phyloP scores from a whole-genome alignment of 2,113 vertebrate genomes.

The Channa maculata region DNA sequence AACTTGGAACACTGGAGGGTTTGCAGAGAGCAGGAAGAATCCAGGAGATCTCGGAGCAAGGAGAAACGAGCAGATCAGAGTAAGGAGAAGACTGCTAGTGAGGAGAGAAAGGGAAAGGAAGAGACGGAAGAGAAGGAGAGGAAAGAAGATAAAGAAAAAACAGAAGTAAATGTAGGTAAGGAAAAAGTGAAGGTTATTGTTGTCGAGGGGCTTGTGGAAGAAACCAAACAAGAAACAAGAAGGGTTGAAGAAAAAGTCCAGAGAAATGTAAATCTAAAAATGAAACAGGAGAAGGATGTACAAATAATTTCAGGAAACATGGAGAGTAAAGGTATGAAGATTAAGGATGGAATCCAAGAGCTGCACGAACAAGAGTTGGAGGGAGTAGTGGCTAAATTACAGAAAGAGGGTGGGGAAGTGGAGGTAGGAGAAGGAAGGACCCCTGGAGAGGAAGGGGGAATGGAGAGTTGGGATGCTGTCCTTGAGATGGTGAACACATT shows the following conservation, averaged over 20 bases:
- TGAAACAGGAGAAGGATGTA: slow-evolving; percentile 22
- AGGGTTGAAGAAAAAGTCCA: slow-evolving; percentile 23
- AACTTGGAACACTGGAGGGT: slow-evolving; percentile 83
- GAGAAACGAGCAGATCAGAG: slow-evolving; percentile 57
- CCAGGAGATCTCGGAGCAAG: slow-evolving; percentile 54
- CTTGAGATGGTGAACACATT: slow-evolving; percentile 83
- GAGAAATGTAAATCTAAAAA: slow-evolving; percentile 35
- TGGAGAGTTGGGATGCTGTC: slow-evolving; percentile 80
- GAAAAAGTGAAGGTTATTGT: slow-evolving; percentile 16
- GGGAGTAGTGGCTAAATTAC: slow-evolving; percentile 33
- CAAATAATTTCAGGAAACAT: slow-evolving; percentile 7
- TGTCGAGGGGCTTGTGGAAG: slow-evolving; percentile 10
- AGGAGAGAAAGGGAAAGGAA: slow-evolving; percentile 20
- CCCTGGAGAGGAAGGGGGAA: slow-evolving; percentile 30
- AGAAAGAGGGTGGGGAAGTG: slow-evolving; percentile 51
- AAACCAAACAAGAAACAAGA: slow-evolving; percentile 45
- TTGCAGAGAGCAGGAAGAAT: slow-evolving; percentile 74
- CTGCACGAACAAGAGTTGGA: slow-evolving; percentile 24
- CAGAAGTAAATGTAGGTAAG: slow-evolving; percentile 22
- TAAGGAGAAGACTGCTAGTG: slow-evolving; percentile 34
- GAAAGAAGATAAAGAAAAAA: slow-evolving; percentile 33
- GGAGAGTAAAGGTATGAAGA: slow-evolving; percentile 6
- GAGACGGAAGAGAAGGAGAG: slow-evolving; percentile 35
- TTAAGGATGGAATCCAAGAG: slow-evolving; percentile 23
- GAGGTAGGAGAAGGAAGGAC: slow-evolving; percentile 36